These are phyloP conservation scores for Rousettus madagascariensis DNA, from an alignment of 2,797 vertebrate species.

Conservation along the genomic window DNA sequence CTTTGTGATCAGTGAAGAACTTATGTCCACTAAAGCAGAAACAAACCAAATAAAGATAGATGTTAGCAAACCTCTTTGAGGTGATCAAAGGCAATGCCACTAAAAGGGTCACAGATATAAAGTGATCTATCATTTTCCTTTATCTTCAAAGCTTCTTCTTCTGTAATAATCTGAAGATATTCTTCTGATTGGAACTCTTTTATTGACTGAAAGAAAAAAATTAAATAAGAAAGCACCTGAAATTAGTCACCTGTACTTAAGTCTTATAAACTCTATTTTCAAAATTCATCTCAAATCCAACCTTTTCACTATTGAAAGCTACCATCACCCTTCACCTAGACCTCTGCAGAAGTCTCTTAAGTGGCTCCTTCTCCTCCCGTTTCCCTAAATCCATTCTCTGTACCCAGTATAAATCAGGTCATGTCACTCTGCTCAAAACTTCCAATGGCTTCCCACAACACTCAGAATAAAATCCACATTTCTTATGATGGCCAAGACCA, in stretches of 20 bases:
- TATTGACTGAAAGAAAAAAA: slow-evolving; percentile 89
- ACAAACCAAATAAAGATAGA: background rate
- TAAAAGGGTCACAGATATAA: slow-evolving; percentile 94
- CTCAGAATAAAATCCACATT: slow-evolving; percentile 12
- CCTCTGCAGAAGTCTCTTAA: background rate
- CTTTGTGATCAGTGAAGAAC: background rate
- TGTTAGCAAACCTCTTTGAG: slow-evolving; percentile 90
- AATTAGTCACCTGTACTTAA: background rate
- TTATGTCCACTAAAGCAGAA: background rate
- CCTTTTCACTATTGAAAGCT: background rate
- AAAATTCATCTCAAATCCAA: background rate
- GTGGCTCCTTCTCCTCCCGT: background rate
- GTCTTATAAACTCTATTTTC: background rate
- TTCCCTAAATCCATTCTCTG: background rate
- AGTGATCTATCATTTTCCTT: slow-evolving; percentile 94
- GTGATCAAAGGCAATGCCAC: slow-evolving; percentile 89
- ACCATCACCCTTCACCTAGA: background rate
- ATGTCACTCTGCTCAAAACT: background rate
- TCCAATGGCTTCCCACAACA: background rate
- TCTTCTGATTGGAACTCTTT: slow-evolving; percentile 95
- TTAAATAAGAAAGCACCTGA: slow-evolving; percentile 15
- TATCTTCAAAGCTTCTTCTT: slow-evolving; percentile 87
- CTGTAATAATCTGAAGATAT: slow-evolving; percentile 90
- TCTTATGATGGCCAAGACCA: background rate
- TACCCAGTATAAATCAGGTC: background rate